phyloP scores from a whole-genome alignment of 2,888 invertebrate species.

The Formica aserva region DNA sequence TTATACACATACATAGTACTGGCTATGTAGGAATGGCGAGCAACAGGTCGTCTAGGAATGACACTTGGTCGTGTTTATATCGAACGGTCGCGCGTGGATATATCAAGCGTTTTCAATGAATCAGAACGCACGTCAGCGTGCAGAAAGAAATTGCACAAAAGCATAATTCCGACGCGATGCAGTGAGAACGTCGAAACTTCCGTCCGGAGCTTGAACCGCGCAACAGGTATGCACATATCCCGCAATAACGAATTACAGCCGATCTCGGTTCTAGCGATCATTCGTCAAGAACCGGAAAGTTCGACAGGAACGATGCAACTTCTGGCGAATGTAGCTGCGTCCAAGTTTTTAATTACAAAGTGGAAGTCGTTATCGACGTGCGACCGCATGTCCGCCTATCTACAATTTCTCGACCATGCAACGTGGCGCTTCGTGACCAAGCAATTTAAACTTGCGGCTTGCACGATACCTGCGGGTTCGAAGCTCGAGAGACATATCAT shows the following conservation, averaged over 20 bases:
- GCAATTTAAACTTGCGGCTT: slow-evolving; percentile 70
- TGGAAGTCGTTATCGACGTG: slow-evolving; percentile 62
- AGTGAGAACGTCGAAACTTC: not conserved
- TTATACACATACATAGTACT: not conserved
- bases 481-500: slow-evolving; percentile 33
- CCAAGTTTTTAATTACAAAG: slow-evolving; percentile 68
- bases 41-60: slow-evolving; percentile 48
- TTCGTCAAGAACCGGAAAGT: slow-evolving; percentile 10
- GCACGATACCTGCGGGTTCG: slow-evolving; percentile 46
- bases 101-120: not conserved
- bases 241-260: slow-evolving; percentile 18
- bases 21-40: slow-evolving; percentile 8
- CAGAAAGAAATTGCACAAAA: slow-evolving; percentile 30
- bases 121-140: slow-evolving; percentile 5
- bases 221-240: slow-evolving; percentile 42
- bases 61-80: slow-evolving; percentile 33
- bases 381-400: slow-evolving; percentile 27
- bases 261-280: not conserved
- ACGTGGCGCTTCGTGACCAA: slow-evolving; percentile 43
- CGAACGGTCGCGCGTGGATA: slow-evolving; percentile 12
- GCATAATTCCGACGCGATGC: not conserved
- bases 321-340: slow-evolving; percentile 22
- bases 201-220: slow-evolving; percentile 15
- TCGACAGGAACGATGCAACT: slow-evolving; percentile 11
- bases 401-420: slow-evolving; percentile 37